These are phyloP conservation scores for Drosophila rufa DNA, from an alignment of 1,140 invertebrate genomes.

Conservation along the genomic window DNA sequence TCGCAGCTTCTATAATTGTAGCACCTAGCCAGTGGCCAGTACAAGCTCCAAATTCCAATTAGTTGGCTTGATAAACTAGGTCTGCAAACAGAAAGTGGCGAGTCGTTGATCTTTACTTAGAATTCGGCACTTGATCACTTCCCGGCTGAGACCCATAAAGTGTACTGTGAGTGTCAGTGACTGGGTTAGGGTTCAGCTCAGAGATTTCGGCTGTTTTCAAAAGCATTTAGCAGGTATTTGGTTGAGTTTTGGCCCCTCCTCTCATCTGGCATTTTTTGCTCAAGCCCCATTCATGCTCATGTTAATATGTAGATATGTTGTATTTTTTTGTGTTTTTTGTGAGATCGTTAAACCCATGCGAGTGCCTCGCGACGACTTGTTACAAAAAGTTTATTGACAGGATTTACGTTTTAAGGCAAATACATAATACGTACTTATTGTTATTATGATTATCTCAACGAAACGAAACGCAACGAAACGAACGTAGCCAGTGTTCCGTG, in stretches of 20 bases:
- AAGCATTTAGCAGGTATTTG: conserved; percentile 67
- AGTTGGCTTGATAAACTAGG: conserved; percentile 37
- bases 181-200: conserved; percentile 45
- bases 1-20: not conserved
- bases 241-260: conserved; percentile 39
- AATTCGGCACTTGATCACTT: conserved; percentile 27
- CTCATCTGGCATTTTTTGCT: conserved; percentile 23
- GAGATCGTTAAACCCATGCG: conserved; percentile 69
- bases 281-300: conserved; percentile 14
- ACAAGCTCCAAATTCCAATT: conserved; percentile 24
- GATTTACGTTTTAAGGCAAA: conserved; percentile 62
- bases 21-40: not conserved
- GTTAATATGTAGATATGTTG: conserved; percentile 31
- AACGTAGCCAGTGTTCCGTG: conserved; percentile 20
- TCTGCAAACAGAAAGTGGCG: conserved; percentile 43
- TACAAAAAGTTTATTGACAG: conserved; percentile 75
- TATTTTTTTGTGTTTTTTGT: conserved; percentile 38
- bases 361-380: conserved; percentile 37
- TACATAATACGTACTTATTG: conserved; percentile 50
- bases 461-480: conserved; percentile 17
- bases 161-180: not conserved
- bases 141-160: not conserved
- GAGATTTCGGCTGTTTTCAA: conserved; percentile 58
- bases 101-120: conserved; percentile 57
- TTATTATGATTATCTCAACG: conserved; percentile 29